Percentiles rank a stretch among this genome's conserved stretches.
Evolutionary conservation across 2,113 vertebrate genomes (phyloP).

Genomic region (Himantopus leucocephalus): DNA sequence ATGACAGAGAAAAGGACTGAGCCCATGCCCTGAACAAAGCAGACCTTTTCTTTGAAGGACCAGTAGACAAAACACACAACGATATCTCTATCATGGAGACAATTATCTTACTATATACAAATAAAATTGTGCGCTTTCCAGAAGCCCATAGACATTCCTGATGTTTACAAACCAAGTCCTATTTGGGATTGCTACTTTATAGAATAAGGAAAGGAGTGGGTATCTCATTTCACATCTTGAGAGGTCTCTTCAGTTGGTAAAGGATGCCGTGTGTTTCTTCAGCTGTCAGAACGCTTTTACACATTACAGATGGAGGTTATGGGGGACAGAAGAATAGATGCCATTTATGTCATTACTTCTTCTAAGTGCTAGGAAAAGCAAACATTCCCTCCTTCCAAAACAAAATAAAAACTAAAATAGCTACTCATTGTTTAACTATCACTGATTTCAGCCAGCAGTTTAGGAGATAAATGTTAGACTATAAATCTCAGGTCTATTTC

Average conservation of each 20-base stretch:
- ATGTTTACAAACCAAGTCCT: background rate
- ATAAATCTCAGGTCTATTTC: background rate
- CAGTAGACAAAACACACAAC: background rate
- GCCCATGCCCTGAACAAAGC: background rate
- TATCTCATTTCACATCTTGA: background rate
- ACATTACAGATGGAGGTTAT: background rate
- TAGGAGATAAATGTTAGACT: background rate
- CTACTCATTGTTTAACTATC: background rate
- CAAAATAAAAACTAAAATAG: background rate
- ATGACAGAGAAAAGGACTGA: background rate
- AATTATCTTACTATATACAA: background rate
- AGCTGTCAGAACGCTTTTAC: background rate
- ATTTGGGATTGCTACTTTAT: background rate
- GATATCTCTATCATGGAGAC: background rate
- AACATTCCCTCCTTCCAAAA: background rate
- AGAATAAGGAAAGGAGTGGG: background rate
- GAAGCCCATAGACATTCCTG: background rate
- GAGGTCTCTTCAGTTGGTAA: background rate
- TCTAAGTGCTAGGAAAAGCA: background rate
- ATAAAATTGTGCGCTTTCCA: background rate
- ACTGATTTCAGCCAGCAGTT: background rate
- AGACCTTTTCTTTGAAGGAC: background rate
- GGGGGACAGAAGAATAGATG: background rate
- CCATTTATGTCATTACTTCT: background rate
- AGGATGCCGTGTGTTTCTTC: background rate